Evolutionary conservation across 2,797 vertebrate species (phyloP).

Genomic region (Echeneis naucrates): DNA sequence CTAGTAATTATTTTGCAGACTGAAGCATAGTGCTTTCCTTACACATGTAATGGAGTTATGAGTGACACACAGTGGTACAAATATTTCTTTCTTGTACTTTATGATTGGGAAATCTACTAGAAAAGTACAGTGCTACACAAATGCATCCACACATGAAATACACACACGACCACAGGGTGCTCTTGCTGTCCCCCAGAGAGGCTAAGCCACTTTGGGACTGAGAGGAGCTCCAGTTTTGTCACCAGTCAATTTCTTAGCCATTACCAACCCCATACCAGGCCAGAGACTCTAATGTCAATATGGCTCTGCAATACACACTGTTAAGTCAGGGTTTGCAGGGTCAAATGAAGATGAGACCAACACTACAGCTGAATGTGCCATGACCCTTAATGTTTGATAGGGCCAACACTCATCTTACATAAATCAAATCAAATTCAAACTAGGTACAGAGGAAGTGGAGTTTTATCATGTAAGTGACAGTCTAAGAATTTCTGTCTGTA

Average conservation of each 20-base stretch:
- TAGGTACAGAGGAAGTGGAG: conserved; percentile 32
- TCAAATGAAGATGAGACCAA: conserved; percentile 64
- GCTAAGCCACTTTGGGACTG: conserved; percentile 76
- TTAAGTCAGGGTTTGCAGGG: conserved; percentile 30
- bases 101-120: conserved; percentile 14
- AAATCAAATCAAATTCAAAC: conserved; percentile 60
- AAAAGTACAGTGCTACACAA: conserved; percentile 38
- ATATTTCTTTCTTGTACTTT: conserved; percentile 34
- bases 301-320: conserved; percentile 50
- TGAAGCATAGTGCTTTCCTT: conserved; percentile 15
- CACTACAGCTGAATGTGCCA: conserved; percentile 37
- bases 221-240: conserved; percentile 70
- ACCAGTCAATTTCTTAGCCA: conserved; percentile 76
- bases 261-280: conserved; percentile 65
- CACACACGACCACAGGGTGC: conserved; percentile 57
- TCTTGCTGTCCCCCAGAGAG: conserved; percentile 53
- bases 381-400: conserved; percentile 43
- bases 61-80: conserved; percentile 30
- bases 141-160: conserved; percentile 46
- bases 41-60: conserved; percentile 34
- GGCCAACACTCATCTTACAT: conserved; percentile 54
- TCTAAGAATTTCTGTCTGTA: conserved; percentile 27
- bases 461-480: conserved; percentile 38
- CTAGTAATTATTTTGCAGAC: conserved; percentile 44
- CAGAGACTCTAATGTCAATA: conserved; percentile 65